Conservation (phyloP, 2,888 invertebrate genomes). For the Mystacides longicornis region DNA sequence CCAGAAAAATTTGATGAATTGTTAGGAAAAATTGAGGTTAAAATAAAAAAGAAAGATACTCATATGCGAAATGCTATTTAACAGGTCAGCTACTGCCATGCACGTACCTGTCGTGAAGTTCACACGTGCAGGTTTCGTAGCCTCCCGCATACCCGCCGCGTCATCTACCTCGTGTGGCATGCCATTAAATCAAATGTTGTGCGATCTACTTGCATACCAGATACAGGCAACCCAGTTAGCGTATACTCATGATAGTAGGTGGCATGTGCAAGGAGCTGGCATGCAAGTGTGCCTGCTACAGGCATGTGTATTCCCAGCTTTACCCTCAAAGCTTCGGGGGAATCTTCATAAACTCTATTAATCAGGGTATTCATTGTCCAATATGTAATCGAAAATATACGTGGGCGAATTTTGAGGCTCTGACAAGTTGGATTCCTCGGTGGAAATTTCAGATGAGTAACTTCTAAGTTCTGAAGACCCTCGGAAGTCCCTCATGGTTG, state of each 20-base stretch:
- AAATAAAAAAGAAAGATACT: too few relatives aligned
- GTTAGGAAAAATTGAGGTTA: too few relatives aligned
- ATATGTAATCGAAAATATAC: background rate
- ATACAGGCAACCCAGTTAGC: too few relatives aligned
- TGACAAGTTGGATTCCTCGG: background rate
- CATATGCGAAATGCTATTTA: too few relatives aligned
- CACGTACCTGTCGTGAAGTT: too few relatives aligned
- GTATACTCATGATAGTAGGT: background rate
- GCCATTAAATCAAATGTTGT: too few relatives aligned
- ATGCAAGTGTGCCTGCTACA: background rate
- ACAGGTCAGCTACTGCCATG: too few relatives aligned
- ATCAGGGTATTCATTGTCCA: background rate
- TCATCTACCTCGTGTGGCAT: too few relatives aligned
- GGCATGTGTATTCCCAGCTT: background rate
- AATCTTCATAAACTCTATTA: background rate
- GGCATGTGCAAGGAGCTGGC: background rate
- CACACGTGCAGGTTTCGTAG: too few relatives aligned
- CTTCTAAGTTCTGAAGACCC: background rate
- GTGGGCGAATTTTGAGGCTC: background rate
- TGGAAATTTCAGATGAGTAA: background rate
- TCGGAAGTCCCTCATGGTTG: background rate
- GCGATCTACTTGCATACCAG: too few relatives aligned
- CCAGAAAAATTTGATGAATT: too few relatives aligned
- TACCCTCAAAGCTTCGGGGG: background rate
- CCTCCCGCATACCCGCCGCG: too few relatives aligned